Evolutionary conservation across 2,797 vertebrate species (phyloP).

Genomic region (Ctenopoma kingsleyae): DNA sequence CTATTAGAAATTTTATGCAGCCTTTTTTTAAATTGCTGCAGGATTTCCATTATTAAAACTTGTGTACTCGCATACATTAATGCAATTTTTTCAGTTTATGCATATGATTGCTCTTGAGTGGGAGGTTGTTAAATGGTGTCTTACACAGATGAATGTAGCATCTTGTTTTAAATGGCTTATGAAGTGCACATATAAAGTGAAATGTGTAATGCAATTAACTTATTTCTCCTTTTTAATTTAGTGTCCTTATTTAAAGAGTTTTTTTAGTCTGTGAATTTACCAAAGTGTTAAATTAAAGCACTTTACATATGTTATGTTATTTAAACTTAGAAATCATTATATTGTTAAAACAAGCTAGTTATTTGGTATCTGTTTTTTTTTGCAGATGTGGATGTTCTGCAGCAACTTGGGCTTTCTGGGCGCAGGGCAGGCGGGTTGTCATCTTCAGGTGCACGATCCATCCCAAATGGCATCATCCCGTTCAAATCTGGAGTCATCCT

Average conservation of each 20-base stretch:
- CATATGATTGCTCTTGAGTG: slow-evolving; percentile 16
- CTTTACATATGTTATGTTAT: neutral
- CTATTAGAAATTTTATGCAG: slow-evolving; percentile 22
- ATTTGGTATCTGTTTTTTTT: slow-evolving; percentile 26
- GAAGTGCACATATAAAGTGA: slow-evolving; percentile 19
- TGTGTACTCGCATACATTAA: slow-evolving; percentile 16
- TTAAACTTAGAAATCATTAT: too few species aligned
- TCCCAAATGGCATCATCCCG: slow-evolving; percentile 91
- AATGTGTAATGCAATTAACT: slow-evolving; percentile 10
- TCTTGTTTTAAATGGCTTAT: slow-evolving; percentile 26
- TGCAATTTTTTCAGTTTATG: slow-evolving; percentile 14
- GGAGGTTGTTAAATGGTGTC: slow-evolving; percentile 13
- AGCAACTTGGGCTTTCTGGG: slow-evolving; percentile 91
- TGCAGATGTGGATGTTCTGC: slow-evolving; percentile 96
- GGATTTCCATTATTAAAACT: slow-evolving; percentile 55
- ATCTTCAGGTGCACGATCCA: slow-evolving; percentile 74
- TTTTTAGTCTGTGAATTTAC: neutral
- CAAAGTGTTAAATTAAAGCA: neutral
- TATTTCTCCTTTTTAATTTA: slow-evolving; percentile 5
- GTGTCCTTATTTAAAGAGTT: neutral
- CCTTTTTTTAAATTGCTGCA: slow-evolving; percentile 35
- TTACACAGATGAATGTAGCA: neutral
- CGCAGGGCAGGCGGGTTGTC: slow-evolving; percentile 72
- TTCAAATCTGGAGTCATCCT: slow-evolving; percentile 94
- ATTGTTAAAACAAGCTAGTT: too few species aligned